Percentiles rank a stretch among this genome's conserved stretches.
These are phyloP conservation scores for Eilema caniola DNA, from an alignment of 2,888 invertebrate genomes.

Conservation along the genomic window DNA sequence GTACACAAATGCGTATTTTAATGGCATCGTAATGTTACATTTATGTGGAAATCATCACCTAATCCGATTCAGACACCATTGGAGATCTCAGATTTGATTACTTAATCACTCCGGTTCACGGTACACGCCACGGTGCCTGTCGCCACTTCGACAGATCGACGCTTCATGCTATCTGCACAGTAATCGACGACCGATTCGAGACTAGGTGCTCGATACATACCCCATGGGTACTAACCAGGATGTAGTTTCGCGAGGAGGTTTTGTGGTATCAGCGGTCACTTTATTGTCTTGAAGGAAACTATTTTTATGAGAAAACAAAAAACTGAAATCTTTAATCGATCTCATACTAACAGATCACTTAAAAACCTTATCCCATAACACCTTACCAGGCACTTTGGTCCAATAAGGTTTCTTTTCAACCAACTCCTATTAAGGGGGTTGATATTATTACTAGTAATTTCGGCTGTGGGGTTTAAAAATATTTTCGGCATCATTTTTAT, in stretches of 20 bases:
- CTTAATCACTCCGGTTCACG: background rate
- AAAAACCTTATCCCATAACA: too few relatives aligned
- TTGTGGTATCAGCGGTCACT: background rate
- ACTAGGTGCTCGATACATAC: background rate
- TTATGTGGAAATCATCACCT: background rate
- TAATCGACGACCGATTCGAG: background rate
- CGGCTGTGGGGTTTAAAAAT: too few relatives aligned
- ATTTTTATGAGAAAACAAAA: background rate
- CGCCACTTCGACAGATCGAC: constrained; percentile 1
- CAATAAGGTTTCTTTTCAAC: too few relatives aligned
- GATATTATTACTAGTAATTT: too few relatives aligned
- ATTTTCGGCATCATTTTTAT: too few relatives aligned
- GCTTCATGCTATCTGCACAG: background rate
- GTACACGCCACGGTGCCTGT: background rate
- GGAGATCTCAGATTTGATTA: background rate
- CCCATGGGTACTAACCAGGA: background rate
- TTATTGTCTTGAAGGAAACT: background rate
- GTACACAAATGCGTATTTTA: too few relatives aligned
- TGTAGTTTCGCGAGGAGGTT: background rate
- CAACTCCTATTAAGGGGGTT: too few relatives aligned
- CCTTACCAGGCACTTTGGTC: too few relatives aligned
- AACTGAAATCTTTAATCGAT: too few relatives aligned
- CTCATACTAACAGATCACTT: too few relatives aligned
- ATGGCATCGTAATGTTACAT: too few relatives aligned
- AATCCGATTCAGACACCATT: background rate